Percentiles rank a stretch among this genome's conserved stretches.
Evolutionary conservation across 2,888 invertebrate species (phyloP).

Genomic region (Spodoptera littoralis): DNA sequence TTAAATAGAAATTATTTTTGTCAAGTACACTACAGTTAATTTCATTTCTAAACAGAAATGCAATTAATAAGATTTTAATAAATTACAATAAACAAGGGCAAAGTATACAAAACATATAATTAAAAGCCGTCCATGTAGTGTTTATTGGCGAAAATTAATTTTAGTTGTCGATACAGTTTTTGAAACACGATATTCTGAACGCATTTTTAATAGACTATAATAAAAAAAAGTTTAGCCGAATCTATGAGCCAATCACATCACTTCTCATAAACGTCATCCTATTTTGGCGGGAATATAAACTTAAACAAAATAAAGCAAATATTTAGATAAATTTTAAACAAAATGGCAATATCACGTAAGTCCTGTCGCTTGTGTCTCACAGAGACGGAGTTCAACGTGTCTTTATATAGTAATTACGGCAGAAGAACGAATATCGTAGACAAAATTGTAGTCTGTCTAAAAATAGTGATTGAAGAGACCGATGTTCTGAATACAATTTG

Average conservation of each 20-base stretch:
- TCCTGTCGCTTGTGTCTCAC: constrained; percentile 79
- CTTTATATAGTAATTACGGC: constrained; percentile 75
- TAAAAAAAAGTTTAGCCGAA: constrained; percentile 23
- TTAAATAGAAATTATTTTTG: constrained; percentile 28
- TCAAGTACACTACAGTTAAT: constrained; percentile 46
- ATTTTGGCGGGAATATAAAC: constrained; percentile 45
- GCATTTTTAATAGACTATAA: constrained; percentile 15
- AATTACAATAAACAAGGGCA: constrained; percentile 61
- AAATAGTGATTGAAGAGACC: constrained; percentile 75
- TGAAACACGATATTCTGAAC: constrained; percentile 41
- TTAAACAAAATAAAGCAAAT: neutral
- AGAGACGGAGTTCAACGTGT: constrained; percentile 79
- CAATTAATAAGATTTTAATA: constrained; percentile 30
- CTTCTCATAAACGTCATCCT: constrained; percentile 28
- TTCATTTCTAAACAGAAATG: constrained; percentile 29
- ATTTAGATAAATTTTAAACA: constrained; percentile 13
- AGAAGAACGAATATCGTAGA: constrained; percentile 73
- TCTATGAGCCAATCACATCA: constrained; percentile 48
- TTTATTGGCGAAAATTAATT: constrained; percentile 69
- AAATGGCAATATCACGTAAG: constrained; percentile 76
- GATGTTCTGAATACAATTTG: constrained; percentile 78
- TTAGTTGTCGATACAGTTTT: constrained; percentile 44
- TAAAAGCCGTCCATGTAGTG: constrained; percentile 82
- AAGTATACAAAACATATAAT: constrained; percentile 75
- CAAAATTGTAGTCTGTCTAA: constrained; percentile 78